Base-by-base conservation (phyloP, 1,140 invertebrate genomes). In the Drosophila auraria region DNA sequence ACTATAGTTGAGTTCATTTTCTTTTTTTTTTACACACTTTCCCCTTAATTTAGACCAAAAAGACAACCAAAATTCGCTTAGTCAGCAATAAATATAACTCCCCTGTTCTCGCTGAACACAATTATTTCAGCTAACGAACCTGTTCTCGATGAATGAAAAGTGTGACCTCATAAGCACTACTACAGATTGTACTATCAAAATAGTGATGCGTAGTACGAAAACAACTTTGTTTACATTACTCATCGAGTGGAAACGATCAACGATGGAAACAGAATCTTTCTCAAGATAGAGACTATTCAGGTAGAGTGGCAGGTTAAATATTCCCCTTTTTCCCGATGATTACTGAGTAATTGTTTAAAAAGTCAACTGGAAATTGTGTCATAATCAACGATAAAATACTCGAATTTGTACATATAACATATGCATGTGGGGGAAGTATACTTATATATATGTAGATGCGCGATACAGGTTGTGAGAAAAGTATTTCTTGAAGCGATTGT, bases 271-370 rank as follows among this genome's bases (percentile, higher is more conserved):
- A 61, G 33, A 62, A 23, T 14, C n/a, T 17, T 45, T 23, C 4
- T 17, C 20, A 1, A 36, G 63, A 62, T 33, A 33, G 42, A n/a
- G 27, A 17, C 36, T 33, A 53, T 51, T 27, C 50, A 30, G 50
- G 27, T 54, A 17, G 27, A 25, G 54, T 12, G 27, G 2, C 14
- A 30, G 14, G 20, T 62, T 30, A 17, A 33, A 33, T 33, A 15
- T 42, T 17, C 56, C 56, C 62, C 25, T n/a, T 8, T 42, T 27
- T 3, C 17, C 30, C 53, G 33, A 30, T 60, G 38, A 30, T 58
- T 64, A 42, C 25, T 38, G 62, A 23, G 25, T 30, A 30, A 65
- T 45, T 65, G 60, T 44, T 44, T 44, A 33, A 44, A 65, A 65
- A 62, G n/a, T 30, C 17, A 14, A 20, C 14, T 27, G 20, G 27